Base-by-base conservation (phyloP, 2,113 vertebrate genomes). In the Acinonyx jubatus region DNA sequence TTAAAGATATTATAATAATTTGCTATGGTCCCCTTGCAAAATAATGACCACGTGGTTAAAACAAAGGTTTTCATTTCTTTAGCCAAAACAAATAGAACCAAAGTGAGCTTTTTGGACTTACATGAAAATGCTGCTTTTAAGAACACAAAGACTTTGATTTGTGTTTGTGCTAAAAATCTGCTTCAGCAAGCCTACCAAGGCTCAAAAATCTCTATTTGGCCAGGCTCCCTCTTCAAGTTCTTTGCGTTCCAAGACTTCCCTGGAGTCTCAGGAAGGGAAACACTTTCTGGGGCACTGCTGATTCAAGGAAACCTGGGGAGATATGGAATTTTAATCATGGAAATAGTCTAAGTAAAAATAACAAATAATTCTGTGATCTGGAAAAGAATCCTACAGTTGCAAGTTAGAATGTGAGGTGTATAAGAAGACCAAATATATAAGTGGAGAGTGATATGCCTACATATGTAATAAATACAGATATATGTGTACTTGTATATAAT, bases 281-380 rank as follows among this genome's bases (percentile, higher is more conserved):
- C n/a, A 11, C 73, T 94, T 97, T 95, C 95, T 84, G 89, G 73
- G 66, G 55, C 79, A 71, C 95, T 89, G 93, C 78, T 95, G 93
- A 92, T 94, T 95, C 95, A 95, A 36, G 5, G 97, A 97, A 97
- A 97, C 95, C 96, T 95, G 76, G 80, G 45, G 94, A 92, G 94
- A 94, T 38, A 63, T 68, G 63, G 87, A 98, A 97, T 97, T 96
- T 97, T 96, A 97, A 95, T 93, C 78, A 78, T 50, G 45, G 82
- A 94, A 95, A 84, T 63, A 82, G 78, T 45, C 57, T 94, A 78
- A 91, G 84, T 88, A 92, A 96, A 96, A 96, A 85, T 84, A 96
- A 87, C 73, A 96, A 94, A 88, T 87, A 88, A 73, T 80, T 90
- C 84, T 96, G 29, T 63, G 57, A 92, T 69, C 94, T 76, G 36